Evolutionary conservation across 1,140 invertebrate genomes (phyloP), one percentile per base, ranked within the genome.

Genomic region (Heliconius nattereri): DNA sequence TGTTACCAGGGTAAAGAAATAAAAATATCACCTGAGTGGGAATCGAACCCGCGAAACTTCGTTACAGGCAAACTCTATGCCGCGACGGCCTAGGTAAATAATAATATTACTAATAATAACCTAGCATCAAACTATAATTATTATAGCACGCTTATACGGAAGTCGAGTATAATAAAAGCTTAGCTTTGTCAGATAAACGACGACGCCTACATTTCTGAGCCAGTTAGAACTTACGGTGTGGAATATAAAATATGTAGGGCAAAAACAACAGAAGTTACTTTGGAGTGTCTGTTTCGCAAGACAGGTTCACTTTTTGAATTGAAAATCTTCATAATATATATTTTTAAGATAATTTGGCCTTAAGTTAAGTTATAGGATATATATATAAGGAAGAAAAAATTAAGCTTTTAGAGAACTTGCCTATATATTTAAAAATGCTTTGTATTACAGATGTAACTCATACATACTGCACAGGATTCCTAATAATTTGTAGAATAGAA

Each of bases 141-240:
- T 66, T 29, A 66, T 16, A 66, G 23, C 60, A 66, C 23, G 60
- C 19, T 57, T 66, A 66, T 66, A 66, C 60, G 60, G 26, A 66
- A 66, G 60, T 66, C 23, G 13, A 66, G 60, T 3, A 23, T 66
- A 66, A 66, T 66, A 66, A 66, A 66, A 66, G 60, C 60, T 66
- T 16, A 29, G 60, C 60, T 66, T 66, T 66, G 60, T 66, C 23
- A 66, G 60, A 66, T 66, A 29, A 45, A 45, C 40, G n/a, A 26
- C 60, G 26, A 66, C 60, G 60, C 60, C 60, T 66, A 66, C 60
- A 66, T 66, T 66, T 29, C 26, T 66, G 26, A 26, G 29, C 29
- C 29, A 66, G 23, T 66, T 29, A 66, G 60, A 16, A 66, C 13
- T 66, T 29, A 66, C 60, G 9, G 26, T 16, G 29, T 66, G 11